These are phyloP conservation scores for Candidula unifasciata DNA, from an alignment of 2,888 invertebrate species.

Conservation along the genomic window DNA sequence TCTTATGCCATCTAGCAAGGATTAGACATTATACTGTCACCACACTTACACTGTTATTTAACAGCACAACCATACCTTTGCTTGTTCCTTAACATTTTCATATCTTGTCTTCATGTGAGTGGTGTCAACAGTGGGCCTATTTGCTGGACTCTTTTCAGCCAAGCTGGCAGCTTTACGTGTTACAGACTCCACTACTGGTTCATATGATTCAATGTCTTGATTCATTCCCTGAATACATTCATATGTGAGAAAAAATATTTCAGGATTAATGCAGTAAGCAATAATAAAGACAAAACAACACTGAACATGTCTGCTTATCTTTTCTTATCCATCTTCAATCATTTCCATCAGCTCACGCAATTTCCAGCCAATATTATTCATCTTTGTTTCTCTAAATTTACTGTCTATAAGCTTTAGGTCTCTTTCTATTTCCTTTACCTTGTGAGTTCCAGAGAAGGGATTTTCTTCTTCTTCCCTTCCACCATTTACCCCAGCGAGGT, in stretches of 20 bases:
- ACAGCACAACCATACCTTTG: conserved; percentile 77
- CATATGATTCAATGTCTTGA: conserved; percentile 96
- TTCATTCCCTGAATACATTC: conserved; percentile 84
- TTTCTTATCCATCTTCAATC: no score
- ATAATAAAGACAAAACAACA: not conserved
- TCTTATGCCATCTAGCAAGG: not conserved
- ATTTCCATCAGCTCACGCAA: not conserved
- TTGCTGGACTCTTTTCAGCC: conserved; percentile 88
- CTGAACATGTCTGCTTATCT: no score
- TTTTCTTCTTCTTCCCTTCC: no score
- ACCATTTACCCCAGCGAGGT: no score
- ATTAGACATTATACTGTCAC: not conserved
- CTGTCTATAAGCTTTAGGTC: no score
- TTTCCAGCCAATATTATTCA: no score
- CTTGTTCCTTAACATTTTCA: conserved; percentile 91
- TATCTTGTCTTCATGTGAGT: conserved; percentile 94
- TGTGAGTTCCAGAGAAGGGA: no score
- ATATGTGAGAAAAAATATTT: not conserved
- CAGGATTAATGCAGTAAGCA: not conserved
- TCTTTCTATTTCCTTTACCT: no score
- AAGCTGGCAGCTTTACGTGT: conserved; percentile 94
- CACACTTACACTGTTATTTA: not conserved
- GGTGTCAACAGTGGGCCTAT: conserved; percentile 79
- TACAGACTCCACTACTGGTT: conserved; percentile 97
- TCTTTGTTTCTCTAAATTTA: no score